Conservation (phyloP, 1,140 invertebrate genomes). For the Bombus sylvicola region DNA sequence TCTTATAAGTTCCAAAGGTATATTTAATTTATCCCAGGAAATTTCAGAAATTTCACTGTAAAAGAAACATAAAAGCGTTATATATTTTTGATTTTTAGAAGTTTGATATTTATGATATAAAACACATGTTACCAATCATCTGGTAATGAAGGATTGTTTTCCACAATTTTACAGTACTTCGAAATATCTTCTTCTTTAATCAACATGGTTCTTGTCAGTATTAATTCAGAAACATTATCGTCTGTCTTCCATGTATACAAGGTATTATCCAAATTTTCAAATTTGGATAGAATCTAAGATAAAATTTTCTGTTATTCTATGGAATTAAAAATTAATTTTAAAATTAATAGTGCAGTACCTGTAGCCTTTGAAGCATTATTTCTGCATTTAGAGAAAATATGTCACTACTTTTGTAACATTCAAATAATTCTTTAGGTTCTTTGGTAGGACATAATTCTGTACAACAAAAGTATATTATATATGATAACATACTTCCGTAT, state of each 20-base stretch:
- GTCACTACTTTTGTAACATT: slow-evolving; percentile 11
- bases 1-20: slow-evolving; percentile 78
- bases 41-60: slow-evolving; percentile 72
- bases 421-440: slow-evolving; percentile 28
- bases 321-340: not conserved
- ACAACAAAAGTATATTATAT: slow-evolving; percentile 53
- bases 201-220: slow-evolving; percentile 60
- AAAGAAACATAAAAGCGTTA: slow-evolving; percentile 34
- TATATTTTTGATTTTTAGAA: not conserved
- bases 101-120: slow-evolving; percentile 15
- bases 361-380: slow-evolving; percentile 47
- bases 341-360: slow-evolving; percentile 26
- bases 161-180: slow-evolving; percentile 42
- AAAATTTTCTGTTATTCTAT: not conserved
- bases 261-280: slow-evolving; percentile 44
- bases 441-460: slow-evolving; percentile 34
- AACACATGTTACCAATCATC: slow-evolving; percentile 65
- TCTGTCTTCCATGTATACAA: not conserved
- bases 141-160: slow-evolving; percentile 64
- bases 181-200: slow-evolving; percentile 19
- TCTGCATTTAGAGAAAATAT: not conserved
- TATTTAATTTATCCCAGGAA: slow-evolving; percentile 75
- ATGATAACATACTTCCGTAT: slow-evolving; percentile 57
- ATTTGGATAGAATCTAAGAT: slow-evolving; percentile 49
- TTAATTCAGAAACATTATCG: slow-evolving; percentile 53